phyloP scores from a whole-genome alignment of 2,797 vertebrate genomes.

The Eurystomus glaucurus region DNA sequence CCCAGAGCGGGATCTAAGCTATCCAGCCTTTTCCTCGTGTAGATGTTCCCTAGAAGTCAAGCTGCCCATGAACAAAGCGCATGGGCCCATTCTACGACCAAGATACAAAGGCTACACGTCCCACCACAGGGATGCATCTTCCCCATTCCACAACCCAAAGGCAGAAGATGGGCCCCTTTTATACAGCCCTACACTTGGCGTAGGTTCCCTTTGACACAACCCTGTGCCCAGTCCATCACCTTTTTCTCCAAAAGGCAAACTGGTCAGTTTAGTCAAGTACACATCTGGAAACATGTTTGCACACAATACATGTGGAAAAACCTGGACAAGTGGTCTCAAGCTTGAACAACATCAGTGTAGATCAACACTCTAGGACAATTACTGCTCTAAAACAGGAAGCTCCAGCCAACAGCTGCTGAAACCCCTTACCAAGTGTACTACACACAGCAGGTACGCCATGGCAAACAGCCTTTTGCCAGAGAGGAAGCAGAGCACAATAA shows the following conservation, averaged over 20 bases:
- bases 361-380: background rate
- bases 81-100: background rate
- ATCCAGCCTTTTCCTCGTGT: background rate
- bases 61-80: background rate
- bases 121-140: background rate
- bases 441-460: background rate
- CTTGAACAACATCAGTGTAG: background rate
- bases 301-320: background rate
- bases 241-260: background rate
- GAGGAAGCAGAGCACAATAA: background rate
- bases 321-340: background rate
- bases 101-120: background rate
- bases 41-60: background rate
- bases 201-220: background rate
- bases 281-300: background rate
- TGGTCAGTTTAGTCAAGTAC: background rate
- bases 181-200: background rate
- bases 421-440: background rate
- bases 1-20: background rate
- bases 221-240: background rate
- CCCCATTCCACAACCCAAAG: background rate
- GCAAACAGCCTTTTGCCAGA: background rate
- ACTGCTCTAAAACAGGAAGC: background rate
- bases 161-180: rapidly evolving
- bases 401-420: background rate